Evolutionary conservation across 2,113 vertebrate genomes (phyloP).

Genomic region (Planiliza haematocheilus): DNA sequence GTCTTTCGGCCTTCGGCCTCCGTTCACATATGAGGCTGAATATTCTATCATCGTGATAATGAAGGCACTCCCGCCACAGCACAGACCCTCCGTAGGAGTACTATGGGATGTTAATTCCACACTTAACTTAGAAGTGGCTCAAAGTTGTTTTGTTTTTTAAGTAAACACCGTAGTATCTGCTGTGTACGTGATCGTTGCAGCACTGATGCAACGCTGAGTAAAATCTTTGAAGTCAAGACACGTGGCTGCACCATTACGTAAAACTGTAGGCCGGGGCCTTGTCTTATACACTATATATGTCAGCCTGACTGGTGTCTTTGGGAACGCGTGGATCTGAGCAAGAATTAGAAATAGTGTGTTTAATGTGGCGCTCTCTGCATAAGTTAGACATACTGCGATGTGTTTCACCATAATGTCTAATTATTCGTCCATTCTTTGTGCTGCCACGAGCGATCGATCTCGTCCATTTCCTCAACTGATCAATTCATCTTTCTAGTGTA

Average conservation of each 20-base stretch:
- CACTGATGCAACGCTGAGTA: constrained; percentile 17
- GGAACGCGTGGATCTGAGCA: background rate
- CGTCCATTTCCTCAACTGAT: background rate
- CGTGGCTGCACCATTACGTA: constrained; percentile 22
- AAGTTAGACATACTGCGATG: background rate
- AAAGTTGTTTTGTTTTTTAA: constrained; percentile 5
- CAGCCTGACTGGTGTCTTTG: background rate
- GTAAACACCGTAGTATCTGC: background rate
- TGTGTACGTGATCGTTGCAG: background rate
- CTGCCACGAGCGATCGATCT: background rate
- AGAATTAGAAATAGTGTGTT: background rate
- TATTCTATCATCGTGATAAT: background rate
- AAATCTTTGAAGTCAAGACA: constrained; percentile 2
- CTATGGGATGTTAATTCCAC: background rate
- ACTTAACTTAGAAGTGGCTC: background rate
- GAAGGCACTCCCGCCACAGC: background rate
- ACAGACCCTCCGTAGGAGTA: background rate
- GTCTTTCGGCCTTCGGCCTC: background rate
- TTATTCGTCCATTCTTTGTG: background rate
- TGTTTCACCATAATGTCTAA: constrained; percentile 5
- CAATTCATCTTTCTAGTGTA: background rate
- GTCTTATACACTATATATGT: background rate
- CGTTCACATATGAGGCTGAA: background rate
- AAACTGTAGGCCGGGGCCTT: constrained; percentile 1
- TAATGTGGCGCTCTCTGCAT: background rate